Evolutionary conservation across 2,888 invertebrate species (phyloP).

Genomic region (Julus scanicus): DNA sequence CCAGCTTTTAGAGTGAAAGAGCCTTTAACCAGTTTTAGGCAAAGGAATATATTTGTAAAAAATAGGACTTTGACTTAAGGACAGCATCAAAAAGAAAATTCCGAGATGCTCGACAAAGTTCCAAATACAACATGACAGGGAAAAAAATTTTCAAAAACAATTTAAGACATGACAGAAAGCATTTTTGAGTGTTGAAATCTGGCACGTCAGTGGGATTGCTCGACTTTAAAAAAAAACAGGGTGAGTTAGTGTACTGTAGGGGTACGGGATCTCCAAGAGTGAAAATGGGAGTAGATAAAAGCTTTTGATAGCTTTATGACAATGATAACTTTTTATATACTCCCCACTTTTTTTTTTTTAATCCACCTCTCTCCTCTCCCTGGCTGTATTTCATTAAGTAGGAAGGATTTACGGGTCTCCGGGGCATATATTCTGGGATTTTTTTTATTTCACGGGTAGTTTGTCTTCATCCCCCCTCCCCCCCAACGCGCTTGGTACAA

Average conservation of each 20-base stretch:
- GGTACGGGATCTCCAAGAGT: background rate
- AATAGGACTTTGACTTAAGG: no score
- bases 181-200: background rate
- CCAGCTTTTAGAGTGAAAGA: no score
- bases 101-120: background rate
- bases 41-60: no score
- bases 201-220: background rate
- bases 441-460: conserved; percentile 45
- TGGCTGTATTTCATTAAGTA: conserved; percentile 33
- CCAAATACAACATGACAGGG: background rate
- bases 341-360: conserved; percentile 31
- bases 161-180: background rate
- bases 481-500: background rate
- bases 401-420: conserved; percentile 45
- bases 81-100: background rate
- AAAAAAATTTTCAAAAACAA: background rate
- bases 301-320: conserved; percentile 45
- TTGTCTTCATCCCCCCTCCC: background rate
- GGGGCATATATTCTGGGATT: conserved; percentile 32
- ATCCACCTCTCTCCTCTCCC: background rate
- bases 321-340: conserved; percentile 45
- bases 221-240: background rate
- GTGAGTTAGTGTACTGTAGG: background rate
- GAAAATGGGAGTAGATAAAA: conserved; percentile 40
- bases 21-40: no score